phyloP scores from a whole-genome alignment of 2,113 vertebrate species.

The Nerophis lumbriciformis region DNA sequence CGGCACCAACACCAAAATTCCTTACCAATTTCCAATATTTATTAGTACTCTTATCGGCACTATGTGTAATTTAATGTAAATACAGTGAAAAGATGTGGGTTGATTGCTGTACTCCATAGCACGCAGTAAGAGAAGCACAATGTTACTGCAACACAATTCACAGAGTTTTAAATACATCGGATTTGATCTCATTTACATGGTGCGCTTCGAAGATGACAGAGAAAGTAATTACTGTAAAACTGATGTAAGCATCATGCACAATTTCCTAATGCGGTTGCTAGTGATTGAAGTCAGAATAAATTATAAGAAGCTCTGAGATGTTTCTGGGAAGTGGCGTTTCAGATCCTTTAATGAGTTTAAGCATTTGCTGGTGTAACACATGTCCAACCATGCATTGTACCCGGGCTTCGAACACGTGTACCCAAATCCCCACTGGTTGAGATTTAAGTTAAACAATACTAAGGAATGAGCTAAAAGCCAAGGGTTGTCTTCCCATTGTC shows the following conservation, averaged over 20 bases:
- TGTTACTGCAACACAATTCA: background rate
- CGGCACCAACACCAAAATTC: too few relatives aligned
- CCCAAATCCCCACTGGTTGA: too few relatives aligned
- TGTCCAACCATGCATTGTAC: too few relatives aligned
- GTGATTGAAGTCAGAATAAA: conserved; percentile 32
- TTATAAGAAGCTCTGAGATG: conserved; percentile 17
- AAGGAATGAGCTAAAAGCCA: too few relatives aligned
- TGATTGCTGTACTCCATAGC: conserved; percentile 10
- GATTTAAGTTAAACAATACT: too few relatives aligned
- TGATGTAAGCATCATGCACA: conserved; percentile 15
- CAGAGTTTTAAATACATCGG: background rate
- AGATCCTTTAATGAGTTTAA: too few relatives aligned
- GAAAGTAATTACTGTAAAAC: conserved; percentile 30
- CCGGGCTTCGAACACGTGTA: too few relatives aligned
- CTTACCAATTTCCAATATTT: too few relatives aligned
- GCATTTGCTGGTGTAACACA: too few relatives aligned
- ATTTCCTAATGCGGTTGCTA: conserved; percentile 25
- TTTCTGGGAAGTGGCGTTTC: conserved; percentile 18
- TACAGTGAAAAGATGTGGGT: background rate
- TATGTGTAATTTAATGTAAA: too few relatives aligned
- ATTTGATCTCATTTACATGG: conserved; percentile 17
- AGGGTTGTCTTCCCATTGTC: too few relatives aligned
- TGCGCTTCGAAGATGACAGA: background rate
- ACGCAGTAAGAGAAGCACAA: conserved; percentile 1
- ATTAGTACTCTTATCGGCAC: too few relatives aligned